A percentile compares a stretch with the other conserved stretches of the same genome.
These are phyloP conservation scores for Mesoclemmys tuberculata DNA, from an alignment of 2,113 vertebrate species.

Conservation along the genomic window DNA sequence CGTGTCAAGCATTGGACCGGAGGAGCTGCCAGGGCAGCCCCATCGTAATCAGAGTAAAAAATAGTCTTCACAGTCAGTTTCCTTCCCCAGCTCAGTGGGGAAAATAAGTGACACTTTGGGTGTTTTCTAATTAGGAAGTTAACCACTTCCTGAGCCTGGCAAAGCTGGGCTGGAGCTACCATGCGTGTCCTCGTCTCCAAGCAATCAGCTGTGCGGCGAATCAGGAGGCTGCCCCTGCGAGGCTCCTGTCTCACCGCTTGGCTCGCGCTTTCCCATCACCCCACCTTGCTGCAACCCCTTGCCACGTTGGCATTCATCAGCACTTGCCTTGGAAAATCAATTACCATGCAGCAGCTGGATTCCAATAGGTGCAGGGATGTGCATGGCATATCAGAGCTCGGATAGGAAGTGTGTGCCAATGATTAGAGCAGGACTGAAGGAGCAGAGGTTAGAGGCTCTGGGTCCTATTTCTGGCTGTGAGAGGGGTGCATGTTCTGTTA, in stretches of 20 bases:
- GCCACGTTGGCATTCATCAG: not conserved
- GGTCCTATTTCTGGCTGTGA: not conserved
- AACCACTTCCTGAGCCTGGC: not conserved
- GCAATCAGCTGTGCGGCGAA: not conserved
- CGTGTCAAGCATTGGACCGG: not conserved
- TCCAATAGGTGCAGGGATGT: not conserved
- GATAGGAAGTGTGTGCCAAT: not conserved
- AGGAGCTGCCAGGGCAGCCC: not conserved
- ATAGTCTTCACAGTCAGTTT: not conserved
- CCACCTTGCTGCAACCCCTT: not conserved
- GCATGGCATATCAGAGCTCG: not conserved
- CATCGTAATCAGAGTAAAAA: not conserved
- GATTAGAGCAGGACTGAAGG: not conserved
- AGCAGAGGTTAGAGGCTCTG: not conserved
- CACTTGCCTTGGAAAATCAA: not conserved
- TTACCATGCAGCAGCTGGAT: conserved; percentile 1
- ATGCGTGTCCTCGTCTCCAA: not conserved
- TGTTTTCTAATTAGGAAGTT: not conserved
- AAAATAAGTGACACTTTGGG: not conserved
- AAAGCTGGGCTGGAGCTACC: not conserved
- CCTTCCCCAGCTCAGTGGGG: not conserved
- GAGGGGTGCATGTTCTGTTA: not conserved
- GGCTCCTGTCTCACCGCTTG: not conserved
- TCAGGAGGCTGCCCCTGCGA: not conserved
- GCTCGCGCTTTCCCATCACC: not conserved